phyloP scores from a whole-genome alignment of 2,888 invertebrate genomes.

The Dichetophora obliterata region DNA sequence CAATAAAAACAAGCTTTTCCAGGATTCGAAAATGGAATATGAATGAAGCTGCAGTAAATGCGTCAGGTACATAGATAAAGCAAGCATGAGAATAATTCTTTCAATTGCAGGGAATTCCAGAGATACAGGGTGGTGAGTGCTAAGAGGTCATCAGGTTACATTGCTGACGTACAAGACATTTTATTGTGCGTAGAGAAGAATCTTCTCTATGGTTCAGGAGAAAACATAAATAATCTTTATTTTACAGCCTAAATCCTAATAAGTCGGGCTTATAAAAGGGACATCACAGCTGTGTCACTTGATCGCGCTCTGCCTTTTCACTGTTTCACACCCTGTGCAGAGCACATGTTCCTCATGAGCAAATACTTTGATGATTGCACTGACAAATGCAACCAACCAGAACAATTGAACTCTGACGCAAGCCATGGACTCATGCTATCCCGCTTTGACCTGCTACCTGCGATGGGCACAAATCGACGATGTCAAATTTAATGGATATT shows the following conservation, averaged over 20 bases:
- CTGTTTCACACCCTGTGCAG: neutral
- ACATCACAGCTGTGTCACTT: no score
- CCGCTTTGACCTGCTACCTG: constrained; percentile 7
- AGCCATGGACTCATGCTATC: constrained; percentile 24
- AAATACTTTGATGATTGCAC: constrained; percentile 18
- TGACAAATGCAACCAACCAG: constrained; percentile 59
- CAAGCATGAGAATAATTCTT: neutral
- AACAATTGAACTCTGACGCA: constrained; percentile 53
- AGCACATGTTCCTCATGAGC: neutral
- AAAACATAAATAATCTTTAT: no score
- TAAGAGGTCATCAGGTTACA: neutral
- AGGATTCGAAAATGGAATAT: neutral
- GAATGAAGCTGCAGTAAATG: neutral
- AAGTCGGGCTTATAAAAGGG: no score
- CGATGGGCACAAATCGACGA: constrained; percentile 8
- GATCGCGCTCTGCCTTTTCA: no score
- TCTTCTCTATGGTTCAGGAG: no score
- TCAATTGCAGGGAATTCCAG: neutral
- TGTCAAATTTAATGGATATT: constrained; percentile 42
- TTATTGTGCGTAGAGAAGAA: no score
- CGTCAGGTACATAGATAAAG: neutral
- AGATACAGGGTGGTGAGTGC: neutral
- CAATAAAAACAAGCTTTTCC: neutral
- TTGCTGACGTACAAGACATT: neutral
- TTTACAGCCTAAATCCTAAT: no score